Evolutionary conservation across 2,888 invertebrate genomes (phyloP).

Genomic region (Melolontha melolontha): DNA sequence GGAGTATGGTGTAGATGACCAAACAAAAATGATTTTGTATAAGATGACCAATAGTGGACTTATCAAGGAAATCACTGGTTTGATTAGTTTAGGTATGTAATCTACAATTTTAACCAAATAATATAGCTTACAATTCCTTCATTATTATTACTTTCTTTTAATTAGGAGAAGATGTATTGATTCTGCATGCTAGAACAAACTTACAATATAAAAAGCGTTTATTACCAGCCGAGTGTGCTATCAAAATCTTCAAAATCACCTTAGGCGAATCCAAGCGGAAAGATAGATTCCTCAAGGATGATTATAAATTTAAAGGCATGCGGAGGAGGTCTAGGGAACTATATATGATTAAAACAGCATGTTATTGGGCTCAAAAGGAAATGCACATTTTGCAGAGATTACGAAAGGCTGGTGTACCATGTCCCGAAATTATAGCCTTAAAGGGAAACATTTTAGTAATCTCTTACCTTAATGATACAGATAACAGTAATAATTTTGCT

Average conservation of each 20-base stretch:
- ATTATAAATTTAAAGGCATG: constrained; percentile 88
- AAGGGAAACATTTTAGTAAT: constrained; percentile 91
- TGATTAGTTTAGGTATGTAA: constrained; percentile 85
- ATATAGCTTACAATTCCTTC: no score
- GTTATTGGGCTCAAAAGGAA: constrained; percentile 97
- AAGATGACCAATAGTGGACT: constrained; percentile 86
- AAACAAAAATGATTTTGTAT: constrained; percentile 87
- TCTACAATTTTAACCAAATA: background rate
- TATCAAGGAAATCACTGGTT: constrained; percentile 86
- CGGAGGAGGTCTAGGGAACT: constrained; percentile 76
- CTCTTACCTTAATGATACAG: constrained; percentile 79
- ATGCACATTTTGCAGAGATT: constrained; percentile 90
- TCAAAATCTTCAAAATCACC: constrained; percentile 95
- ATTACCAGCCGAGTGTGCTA: constrained; percentile 77
- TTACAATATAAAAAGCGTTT: constrained; percentile 64
- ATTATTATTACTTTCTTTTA: no score
- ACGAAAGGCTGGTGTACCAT: constrained; percentile 81
- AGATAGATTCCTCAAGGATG: constrained; percentile 93
- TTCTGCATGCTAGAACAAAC: constrained; percentile 83
- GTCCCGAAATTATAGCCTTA: constrained; percentile 84
- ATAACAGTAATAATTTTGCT: constrained; percentile 82
- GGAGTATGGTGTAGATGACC: constrained; percentile 86
- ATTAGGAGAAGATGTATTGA: constrained; percentile 84
- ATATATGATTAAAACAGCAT: constrained; percentile 90
- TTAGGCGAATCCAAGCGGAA: constrained; percentile 93